Conservation (phyloP, 2,888 invertebrate species). For the Drosophila quinaria region DNA sequence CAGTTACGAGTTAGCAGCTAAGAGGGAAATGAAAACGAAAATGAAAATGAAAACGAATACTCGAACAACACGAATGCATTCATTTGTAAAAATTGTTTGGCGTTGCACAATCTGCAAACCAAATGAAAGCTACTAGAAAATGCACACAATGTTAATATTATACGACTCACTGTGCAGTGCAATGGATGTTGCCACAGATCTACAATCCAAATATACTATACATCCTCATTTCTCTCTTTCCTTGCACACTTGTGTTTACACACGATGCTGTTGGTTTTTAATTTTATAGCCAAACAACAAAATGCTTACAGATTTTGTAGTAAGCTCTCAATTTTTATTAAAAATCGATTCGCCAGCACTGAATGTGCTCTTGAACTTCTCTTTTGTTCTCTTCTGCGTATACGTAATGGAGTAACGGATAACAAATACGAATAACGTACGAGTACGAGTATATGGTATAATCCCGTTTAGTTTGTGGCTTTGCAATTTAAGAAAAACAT, state of each 20-base stretch:
- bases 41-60: slow-evolving; percentile 27
- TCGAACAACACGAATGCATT: slow-evolving; percentile 55
- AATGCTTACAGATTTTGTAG: slow-evolving; percentile 60
- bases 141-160: slow-evolving; percentile 42
- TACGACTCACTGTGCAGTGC: slow-evolving; percentile 28
- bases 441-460: slow-evolving; percentile 24
- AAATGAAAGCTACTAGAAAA: slow-evolving; percentile 44
- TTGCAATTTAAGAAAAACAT: slow-evolving; percentile 50
- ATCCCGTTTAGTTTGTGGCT: slow-evolving; percentile 46
- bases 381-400: slow-evolving; percentile 12
- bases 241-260: slow-evolving; percentile 15
- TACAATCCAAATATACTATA: slow-evolving; percentile 26
- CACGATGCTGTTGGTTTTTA: slow-evolving; percentile 72
- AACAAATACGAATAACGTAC: slow-evolving; percentile 1
- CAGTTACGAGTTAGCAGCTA: slow-evolving; percentile 22
- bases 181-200: slow-evolving; percentile 35
- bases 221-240: background rate
- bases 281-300: slow-evolving; percentile 74
- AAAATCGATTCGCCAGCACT: slow-evolving; percentile 60
- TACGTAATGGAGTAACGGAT: slow-evolving; percentile 1
- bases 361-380: slow-evolving; percentile 56
- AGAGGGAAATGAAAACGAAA: slow-evolving; percentile 33
- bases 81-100: slow-evolving; percentile 66
- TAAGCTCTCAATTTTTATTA: slow-evolving; percentile 67
- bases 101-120: slow-evolving; percentile 38